Base-by-base conservation (phyloP, 2,888 invertebrate genomes). In the Synanthedon formicaeformis region DNA sequence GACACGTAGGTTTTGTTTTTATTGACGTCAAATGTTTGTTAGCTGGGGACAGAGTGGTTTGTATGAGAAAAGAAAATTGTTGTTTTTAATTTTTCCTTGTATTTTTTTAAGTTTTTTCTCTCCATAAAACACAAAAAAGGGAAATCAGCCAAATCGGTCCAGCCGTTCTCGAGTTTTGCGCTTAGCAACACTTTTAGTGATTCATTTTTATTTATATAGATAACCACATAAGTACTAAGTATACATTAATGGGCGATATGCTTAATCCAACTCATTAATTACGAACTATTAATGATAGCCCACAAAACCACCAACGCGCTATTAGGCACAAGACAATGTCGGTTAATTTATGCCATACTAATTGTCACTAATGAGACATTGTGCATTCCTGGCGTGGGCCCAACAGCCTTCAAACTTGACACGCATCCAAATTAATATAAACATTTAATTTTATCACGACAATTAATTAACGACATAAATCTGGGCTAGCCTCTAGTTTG, bases 341-440 rank as follows among this genome's bases (percentile, higher is more conserved):
- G 59, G 60, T 62, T 76, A 80, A 79, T 78, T 75, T 76, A 81
- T 78, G 71, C 73, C 75, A 75, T 81, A 76, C 79, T 83, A 82
- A 83, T 81, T 78, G 78, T 65, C 62, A 54, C 65, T 79, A 83
- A 84, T 82, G 73, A 80, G 80, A 74, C 73, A 73, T 69, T 75
- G 70, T 73, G 66, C 63, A 64, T 56, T 64, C 55, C 64, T 77
- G 73, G 75, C 76, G 76, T 75, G 66, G 73, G 73, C 71, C 66
- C 69, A 71, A 66, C 64, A 54, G 56, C 58, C 58, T 55, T 54
- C 52, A 52, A 50, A 41, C 52, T 53, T 56, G 55, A 12, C 55
- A 53, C 52, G 40, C 53, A 13, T 45, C 58, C 55, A 51, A 59
- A 54, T 56, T 55, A 52, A 55, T 58, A 57, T 57, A 55, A 59